Percentiles rank a stretch among this genome's conserved stretches.
Conservation (phyloP, 2,797 vertebrate species). For the Rhodeus uyekii region DNA sequence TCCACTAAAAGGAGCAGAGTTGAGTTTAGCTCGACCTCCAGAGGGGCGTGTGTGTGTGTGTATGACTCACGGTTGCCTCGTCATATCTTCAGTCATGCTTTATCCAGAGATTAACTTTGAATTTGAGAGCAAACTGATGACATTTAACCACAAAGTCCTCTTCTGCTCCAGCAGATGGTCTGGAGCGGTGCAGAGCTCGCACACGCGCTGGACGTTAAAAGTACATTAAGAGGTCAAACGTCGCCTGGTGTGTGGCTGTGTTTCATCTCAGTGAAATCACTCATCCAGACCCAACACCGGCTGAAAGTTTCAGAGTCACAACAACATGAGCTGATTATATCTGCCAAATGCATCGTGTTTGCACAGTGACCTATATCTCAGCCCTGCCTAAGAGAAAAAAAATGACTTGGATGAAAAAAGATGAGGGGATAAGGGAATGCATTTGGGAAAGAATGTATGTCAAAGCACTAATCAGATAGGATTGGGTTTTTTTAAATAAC, state of each 20-base stretch:
- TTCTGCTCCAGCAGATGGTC: constrained; percentile 18
- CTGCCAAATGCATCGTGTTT: constrained; percentile 28
- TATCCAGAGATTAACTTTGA: neutral
- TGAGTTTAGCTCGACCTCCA: neutral
- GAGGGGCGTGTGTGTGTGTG: neutral
- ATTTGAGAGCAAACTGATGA: neutral
- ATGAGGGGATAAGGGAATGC: neutral
- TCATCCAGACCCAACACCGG: constrained; percentile 21
- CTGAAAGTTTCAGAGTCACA: constrained; percentile 17
- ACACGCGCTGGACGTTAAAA: neutral
- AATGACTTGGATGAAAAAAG: neutral
- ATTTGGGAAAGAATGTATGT: neutral
- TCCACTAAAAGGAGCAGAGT: neutral
- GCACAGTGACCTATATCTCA: constrained; percentile 36
- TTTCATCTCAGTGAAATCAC: constrained; percentile 27
- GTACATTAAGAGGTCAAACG: constrained; percentile 29
- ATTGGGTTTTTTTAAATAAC: neutral
- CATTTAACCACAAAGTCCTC: neutral
- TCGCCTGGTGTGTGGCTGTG: constrained; percentile 26
- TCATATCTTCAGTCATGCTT: neutral
- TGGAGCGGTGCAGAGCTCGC: neutral
- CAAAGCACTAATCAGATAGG: neutral
- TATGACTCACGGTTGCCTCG: neutral
- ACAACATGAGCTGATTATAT: constrained; percentile 15
- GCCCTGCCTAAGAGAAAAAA: neutral